Percentiles rank a stretch among this genome's conserved stretches.
These are phyloP conservation scores for Drosophila tsacasi DNA, from an alignment of 1,140 invertebrate species.

Conservation along the genomic window DNA sequence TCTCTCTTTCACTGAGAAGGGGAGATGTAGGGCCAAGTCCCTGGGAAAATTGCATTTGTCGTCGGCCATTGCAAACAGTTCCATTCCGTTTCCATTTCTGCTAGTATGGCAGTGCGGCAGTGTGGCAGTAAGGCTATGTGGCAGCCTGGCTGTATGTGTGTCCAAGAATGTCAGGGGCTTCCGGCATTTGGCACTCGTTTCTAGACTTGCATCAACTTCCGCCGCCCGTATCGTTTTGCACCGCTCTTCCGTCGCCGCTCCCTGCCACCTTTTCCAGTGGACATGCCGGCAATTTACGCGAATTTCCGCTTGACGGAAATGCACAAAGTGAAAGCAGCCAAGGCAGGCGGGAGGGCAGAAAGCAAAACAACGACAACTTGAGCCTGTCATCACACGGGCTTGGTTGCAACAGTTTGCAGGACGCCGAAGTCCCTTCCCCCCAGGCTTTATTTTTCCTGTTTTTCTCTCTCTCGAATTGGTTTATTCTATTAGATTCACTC, in stretches of 20 bases:
- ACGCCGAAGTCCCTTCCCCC: not conserved
- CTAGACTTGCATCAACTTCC: constrained; percentile 82
- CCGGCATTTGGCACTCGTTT: constrained; percentile 82
- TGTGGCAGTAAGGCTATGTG: not conserved
- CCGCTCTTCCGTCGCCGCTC: not conserved
- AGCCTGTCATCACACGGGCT: constrained; percentile 48
- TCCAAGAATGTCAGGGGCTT: constrained; percentile 68
- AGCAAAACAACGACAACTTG: constrained; percentile 45
- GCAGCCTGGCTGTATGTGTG: constrained; percentile 10
- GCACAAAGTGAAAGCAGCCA: constrained; percentile 78
- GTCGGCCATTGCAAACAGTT: constrained; percentile 46
- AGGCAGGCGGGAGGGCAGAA: constrained; percentile 4
- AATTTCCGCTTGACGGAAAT: constrained; percentile 82
- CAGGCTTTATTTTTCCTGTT: not conserved
- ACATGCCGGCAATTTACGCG: constrained; percentile 81
- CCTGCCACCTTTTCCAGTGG: constrained; percentile 30
- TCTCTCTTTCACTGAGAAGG: not conserved
- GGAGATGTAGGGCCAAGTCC: not conserved
- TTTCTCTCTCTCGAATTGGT: not conserved
- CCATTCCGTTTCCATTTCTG: constrained; percentile 41
- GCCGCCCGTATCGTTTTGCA: constrained; percentile 21
- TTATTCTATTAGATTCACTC: constrained; percentile 46
- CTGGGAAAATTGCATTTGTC: constrained; percentile 69
- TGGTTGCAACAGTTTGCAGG: constrained; percentile 39
- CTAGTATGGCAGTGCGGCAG: not conserved